A percentile compares a stretch with the other conserved stretches of the same genome.
phyloP scores from a whole-genome alignment of 2,888 invertebrate species.

The Apotomis betuletana region DNA sequence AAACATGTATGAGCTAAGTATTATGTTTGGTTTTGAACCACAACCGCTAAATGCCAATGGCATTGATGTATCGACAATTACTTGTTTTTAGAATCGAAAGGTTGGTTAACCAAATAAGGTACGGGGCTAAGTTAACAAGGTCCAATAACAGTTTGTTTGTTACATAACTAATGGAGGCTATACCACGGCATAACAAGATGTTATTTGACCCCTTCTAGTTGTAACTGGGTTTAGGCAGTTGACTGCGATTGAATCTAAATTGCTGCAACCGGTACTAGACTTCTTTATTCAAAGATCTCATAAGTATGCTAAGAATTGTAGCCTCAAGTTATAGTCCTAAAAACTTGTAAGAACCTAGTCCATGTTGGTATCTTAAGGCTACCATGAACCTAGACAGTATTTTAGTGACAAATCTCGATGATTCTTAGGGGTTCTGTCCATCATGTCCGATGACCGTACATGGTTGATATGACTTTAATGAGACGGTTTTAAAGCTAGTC shows the following conservation, averaged over 20 bases:
- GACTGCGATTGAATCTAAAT: slow-evolving; percentile 30
- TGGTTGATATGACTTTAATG: too few species aligned
- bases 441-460: too few species aligned
- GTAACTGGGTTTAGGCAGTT: slow-evolving; percentile 29
- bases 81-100: slow-evolving; percentile 30
- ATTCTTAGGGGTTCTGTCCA: too few species aligned
- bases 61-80: slow-evolving; percentile 22
- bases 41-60: slow-evolving; percentile 33
- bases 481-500: too few species aligned
- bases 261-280: slow-evolving; percentile 4
- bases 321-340: too few species aligned
- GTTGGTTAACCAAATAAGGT: slow-evolving; percentile 10
- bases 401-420: too few species aligned
- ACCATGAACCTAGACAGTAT: too few species aligned
- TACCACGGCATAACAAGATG: slow-evolving; percentile 47
- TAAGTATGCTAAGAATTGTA: neutral
- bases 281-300: slow-evolving; percentile 13
- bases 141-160: slow-evolving; percentile 44
- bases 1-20: slow-evolving; percentile 1
- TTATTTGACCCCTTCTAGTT: slow-evolving; percentile 46
- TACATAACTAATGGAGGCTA: slow-evolving; percentile 56
- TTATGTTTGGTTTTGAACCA: slow-evolving; percentile 7
- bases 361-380: too few species aligned
- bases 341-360: too few species aligned
- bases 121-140: slow-evolving; percentile 45